Evolutionary conservation across 2,113 vertebrate genomes (phyloP), one percentile per base, ranked within the genome.

Genomic region (Platycercus adscitus): DNA sequence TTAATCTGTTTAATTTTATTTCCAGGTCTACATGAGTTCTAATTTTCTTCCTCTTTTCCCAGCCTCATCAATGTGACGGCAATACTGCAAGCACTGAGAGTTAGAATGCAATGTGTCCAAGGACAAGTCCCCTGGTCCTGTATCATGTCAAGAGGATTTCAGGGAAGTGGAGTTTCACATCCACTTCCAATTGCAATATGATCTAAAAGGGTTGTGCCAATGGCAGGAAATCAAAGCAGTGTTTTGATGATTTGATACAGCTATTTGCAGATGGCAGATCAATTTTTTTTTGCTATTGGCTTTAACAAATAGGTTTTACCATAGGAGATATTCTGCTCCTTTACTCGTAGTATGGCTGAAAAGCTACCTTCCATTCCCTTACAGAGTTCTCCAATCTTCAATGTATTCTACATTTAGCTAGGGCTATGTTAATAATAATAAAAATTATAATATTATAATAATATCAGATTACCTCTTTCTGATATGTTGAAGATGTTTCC

Each of bases 1-100:
- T 86, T 33, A 39, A 77, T 88, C 72, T 46, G 20, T 77, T 88
- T 86, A 77, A 81, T 91, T 94, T 77, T 86, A 44, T 93, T 89
- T 91, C 53, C 23, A 46, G 46, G 11, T 82, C 29, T 76, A 7
- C n/a, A 61, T 33, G 9, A 50, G 14, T 28, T 84, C 10, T 68
- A 68, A 56, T 81, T 72, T 85, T 86, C 17, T 75, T 86, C 28
- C 17, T 41, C 5, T 60, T 91, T 76, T 86, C 14, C 20, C 41
- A 37, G 15, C 18, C 9, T 66, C 71, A 46, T 70, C 55, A 50
- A 25, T 11, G 25, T 65, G 53, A 56, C 12, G 80, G 33, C 13
- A 47, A 33, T 31, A 20, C 41, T 86, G 31, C 49, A 77, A 46
- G 25, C 9, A 41, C 39, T 58, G 33, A 49, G 28, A 66, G 10